A percentile compares a stretch with the other conserved stretches of the same genome.
Evolutionary conservation across 2,888 invertebrate species (phyloP).

Genomic region (Tenthredo scrophulariae): DNA sequence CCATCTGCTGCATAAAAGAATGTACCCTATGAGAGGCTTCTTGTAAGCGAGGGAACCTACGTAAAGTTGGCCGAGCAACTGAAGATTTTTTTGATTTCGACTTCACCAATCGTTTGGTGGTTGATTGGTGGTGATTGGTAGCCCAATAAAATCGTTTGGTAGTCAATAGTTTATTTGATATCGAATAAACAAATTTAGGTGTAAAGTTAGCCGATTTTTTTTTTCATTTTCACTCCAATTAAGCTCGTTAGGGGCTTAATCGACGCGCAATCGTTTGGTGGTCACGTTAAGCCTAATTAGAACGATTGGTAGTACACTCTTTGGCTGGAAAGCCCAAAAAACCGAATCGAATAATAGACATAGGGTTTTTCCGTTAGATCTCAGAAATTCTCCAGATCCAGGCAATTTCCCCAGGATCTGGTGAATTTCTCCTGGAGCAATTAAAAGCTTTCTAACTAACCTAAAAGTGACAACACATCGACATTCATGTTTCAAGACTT

Average conservation of each 20-base stretch:
- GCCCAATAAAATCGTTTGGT: no score
- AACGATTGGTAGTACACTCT: background rate
- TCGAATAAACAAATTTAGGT: no score
- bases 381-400: background rate
- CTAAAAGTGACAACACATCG: no score
- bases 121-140: no score
- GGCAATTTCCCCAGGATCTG: background rate
- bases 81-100: no score
- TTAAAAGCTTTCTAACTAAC: background rate
- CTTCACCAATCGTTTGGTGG: no score
- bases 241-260: background rate
- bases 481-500: no score
- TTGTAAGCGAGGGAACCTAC: no score
- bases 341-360: slow-evolving; percentile 3
- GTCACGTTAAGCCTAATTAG: background rate
- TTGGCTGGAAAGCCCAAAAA: slow-evolving; percentile 10
- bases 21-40: no score
- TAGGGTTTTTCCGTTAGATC: slow-evolving; percentile 1
- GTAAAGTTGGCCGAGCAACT: no score
- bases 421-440: slow-evolving; percentile 12
- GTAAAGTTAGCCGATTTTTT: background rate
- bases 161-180: no score
- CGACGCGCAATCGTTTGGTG: background rate
- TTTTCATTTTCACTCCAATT: background rate
- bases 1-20: no score